Base-by-base conservation (phyloP, 2,888 invertebrate genomes). In the Chalcosyrphus nemorum region DNA sequence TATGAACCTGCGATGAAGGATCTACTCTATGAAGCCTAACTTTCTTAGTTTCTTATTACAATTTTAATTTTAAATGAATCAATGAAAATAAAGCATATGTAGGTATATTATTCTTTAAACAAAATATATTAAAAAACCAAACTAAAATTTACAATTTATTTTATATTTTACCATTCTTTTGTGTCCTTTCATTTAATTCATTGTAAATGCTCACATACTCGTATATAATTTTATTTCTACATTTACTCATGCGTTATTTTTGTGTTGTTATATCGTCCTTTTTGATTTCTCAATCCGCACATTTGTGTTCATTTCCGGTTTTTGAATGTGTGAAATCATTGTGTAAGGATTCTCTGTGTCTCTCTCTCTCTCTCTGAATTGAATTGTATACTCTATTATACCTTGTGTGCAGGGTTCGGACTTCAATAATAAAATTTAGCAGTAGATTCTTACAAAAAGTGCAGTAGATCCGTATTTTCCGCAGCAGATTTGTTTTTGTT, bases 231-330 rank as follows among this genome's bases (percentile, higher is more conserved):
- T 19, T 47, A 13, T 54, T 54, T 54, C n/a, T 61, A 27, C 41
- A 17, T 61, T 9, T 52, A 32, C 19, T 24, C 7, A 32, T 32
- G 32, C 32, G 32, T 35, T 52, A 35, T 24, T 4, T 24, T 35
- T 11, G 2, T 41, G 4, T 17, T 32, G 11, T 59, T 15, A 43
- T n/a, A 13, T 27, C 13, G 32, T 41, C 32, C 27, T 29, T 38
- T 43, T 74, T 27, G 54, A 38, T 56, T 50, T 24, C n/a, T 11
- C 45, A 17, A 47, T 45, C 24, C 13, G 56, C 35, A 68, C 59
- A 63, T 71, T 65, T 71, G 52, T 66, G 59, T 82, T 74, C 66
- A 52, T 68, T 77, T 82, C 68, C 78, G 54, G 61, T 77, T n/a
- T 13, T n/a, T 38, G 61, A 74, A 82, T 82, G 78, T 77, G 72